Base-by-base conservation (phyloP, 2,113 vertebrate genomes). In the Circaetus gallicus region DNA sequence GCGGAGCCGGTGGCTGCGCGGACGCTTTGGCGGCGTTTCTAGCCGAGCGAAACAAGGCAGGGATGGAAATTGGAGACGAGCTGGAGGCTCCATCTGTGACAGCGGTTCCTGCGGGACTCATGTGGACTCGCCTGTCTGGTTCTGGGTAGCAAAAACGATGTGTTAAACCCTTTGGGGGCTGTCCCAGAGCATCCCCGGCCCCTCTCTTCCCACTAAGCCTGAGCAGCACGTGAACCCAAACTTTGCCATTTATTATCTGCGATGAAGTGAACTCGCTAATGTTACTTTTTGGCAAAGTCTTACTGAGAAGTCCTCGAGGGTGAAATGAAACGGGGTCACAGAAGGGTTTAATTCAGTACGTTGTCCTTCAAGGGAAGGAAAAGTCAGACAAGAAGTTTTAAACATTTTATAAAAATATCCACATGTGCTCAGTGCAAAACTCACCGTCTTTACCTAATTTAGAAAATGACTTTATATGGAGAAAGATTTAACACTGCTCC, bases 371-470 rank as follows among this genome's bases (percentile, higher is more conserved):
- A 97, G 94, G 87, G 89, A 62, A 90, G 52, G 40, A 80, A 95
- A 95, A 97, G 93, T 95, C 95, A 96, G 95, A 95, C 45, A 4
- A 94, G 94, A 95, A 95, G 94, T 97, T 97, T 97, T 90, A 96
- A 97, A 96, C 87, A 91, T 97, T 93, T 97, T 97, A 95, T 93
- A 97, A 97, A 97, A 97, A 97, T 97, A 97, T 40, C 97, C 84
- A 95, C 95, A 91, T 97, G 91, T 97, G 96, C 97, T 95, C 91
- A 91, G 93, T 1, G 25, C 95, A 93, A 97, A 96, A 97, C 93
- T 96, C 96, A 96, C 95, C 89, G 59, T 96, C 97, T 97, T 96
- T 93, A 97, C 96, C 95, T 96, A 97, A 97, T 97, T 95, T 96
- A 97, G 96, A 91, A 97, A 97, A 96, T 97, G 55, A 96, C 94